Conservation (phyloP, 1,140 invertebrate genomes). For the Brachionus plicatilis region DNA sequence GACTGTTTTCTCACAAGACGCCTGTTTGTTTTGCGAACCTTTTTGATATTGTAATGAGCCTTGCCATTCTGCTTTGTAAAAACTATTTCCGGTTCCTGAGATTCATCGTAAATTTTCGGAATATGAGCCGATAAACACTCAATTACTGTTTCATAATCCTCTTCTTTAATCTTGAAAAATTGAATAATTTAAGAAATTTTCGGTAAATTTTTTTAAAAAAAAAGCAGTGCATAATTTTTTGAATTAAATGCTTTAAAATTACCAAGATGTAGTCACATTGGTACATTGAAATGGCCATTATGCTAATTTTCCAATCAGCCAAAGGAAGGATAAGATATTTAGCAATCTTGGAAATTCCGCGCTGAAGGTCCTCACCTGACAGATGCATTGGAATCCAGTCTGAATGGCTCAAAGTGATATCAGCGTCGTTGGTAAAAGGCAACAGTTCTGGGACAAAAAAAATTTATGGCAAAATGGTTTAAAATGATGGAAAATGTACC, state of each 20-base stretch:
- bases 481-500: neutral
- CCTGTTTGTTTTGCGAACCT: neutral
- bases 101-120: slow-evolving; percentile 36
- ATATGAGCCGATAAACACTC: slow-evolving; percentile 31
- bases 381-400: slow-evolving; percentile 39
- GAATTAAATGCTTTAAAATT: neutral
- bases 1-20: neutral
- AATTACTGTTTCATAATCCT: slow-evolving; percentile 28
- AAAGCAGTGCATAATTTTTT: neutral
- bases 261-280: slow-evolving; percentile 38
- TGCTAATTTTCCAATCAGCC: slow-evolving; percentile 29
- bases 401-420: slow-evolving; percentile 17
- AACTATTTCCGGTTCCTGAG: neutral
- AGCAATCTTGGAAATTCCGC: slow-evolving; percentile 38
- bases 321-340: slow-evolving; percentile 33
- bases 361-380: slow-evolving; percentile 8
- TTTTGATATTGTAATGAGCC: slow-evolving; percentile 12
- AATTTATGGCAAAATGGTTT: neutral
- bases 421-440: neutral
- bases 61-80: slow-evolving; percentile 31
- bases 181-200: neutral
- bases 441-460: neutral
- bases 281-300: slow-evolving; percentile 38
- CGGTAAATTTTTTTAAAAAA: neutral
- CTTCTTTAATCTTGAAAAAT: slow-evolving; percentile 25